Conservation (phyloP, 2,797 vertebrate genomes). For the Phylloscopus collybita region DNA sequence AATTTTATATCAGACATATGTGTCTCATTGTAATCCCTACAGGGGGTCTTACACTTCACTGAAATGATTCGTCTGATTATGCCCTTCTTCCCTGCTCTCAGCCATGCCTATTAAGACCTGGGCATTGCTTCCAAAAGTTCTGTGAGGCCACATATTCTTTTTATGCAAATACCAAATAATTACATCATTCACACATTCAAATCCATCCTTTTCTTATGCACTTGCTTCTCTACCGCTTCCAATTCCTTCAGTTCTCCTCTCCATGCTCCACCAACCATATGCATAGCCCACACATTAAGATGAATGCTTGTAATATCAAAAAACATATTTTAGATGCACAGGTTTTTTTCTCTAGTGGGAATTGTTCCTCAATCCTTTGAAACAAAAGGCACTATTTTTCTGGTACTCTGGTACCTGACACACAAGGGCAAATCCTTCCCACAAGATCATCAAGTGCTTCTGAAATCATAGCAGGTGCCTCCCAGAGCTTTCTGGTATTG, state of each 20-base stretch:
- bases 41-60: not conserved
- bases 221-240: not conserved
- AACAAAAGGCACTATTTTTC: conserved; percentile 11
- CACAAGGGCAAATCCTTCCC: not conserved
- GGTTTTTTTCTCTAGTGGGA: not conserved
- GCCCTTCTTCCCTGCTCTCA: not conserved
- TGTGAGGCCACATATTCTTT: not conserved
- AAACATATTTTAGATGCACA: not conserved
- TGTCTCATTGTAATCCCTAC: not conserved
- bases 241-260: not conserved
- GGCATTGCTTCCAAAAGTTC: not conserved
- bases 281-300: not conserved
- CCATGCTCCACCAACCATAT: not conserved
- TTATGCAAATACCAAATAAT: conserved; percentile 20
- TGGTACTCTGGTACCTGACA: not conserved
- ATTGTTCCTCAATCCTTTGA: not conserved
- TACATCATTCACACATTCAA: not conserved
- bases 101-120: not conserved
- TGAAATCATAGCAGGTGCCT: not conserved
- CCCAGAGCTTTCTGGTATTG: not conserved
- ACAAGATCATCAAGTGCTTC: not conserved
- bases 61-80: conserved; percentile 9
- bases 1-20: conserved; percentile 2
- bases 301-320: not conserved
- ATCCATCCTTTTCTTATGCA: not conserved